Conservation (phyloP, 2,797 vertebrate genomes). For the Characodon lateralis region DNA sequence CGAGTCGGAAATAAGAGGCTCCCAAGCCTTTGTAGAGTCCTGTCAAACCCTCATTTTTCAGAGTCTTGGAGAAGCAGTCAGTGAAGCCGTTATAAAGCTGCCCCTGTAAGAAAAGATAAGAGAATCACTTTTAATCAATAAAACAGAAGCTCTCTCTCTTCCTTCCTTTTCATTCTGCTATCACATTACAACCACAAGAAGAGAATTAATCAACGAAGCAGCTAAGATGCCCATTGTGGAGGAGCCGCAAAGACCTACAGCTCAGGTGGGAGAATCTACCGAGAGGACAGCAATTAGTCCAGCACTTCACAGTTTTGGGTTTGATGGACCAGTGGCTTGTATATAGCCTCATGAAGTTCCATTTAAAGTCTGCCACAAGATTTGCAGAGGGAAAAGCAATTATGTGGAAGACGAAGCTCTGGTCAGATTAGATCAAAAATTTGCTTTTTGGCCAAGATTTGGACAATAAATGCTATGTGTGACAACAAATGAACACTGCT, state of each 20-base stretch:
- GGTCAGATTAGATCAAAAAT: not conserved
- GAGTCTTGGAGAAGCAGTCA: conserved; percentile 81
- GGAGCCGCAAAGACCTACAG: too few species aligned
- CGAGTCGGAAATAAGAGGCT: conserved; percentile 84
- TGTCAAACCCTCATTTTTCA: conserved; percentile 78
- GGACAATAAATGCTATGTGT: not conserved
- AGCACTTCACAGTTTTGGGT: too few species aligned
- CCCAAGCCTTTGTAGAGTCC: conserved; percentile 86
- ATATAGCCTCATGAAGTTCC: not conserved
- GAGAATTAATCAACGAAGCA: too few species aligned
- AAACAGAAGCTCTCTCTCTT: not conserved
- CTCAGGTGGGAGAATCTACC: too few species aligned
- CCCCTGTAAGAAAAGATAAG: conserved; percentile 66
- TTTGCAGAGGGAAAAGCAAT: not conserved
- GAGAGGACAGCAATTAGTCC: too few species aligned
- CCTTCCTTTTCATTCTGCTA: not conserved
- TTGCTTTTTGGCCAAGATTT: not conserved
- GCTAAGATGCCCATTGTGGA: too few species aligned
- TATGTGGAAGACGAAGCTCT: not conserved
- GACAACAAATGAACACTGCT: not conserved
- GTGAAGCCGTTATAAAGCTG: conserved; percentile 77
- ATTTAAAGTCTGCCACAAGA: too few species aligned
- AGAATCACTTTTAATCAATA: not conserved
- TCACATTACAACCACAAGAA: not conserved
- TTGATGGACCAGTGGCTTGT: too few species aligned